Base-by-base conservation (phyloP, 2,797 vertebrate genomes). In the Karalla daura region DNA sequence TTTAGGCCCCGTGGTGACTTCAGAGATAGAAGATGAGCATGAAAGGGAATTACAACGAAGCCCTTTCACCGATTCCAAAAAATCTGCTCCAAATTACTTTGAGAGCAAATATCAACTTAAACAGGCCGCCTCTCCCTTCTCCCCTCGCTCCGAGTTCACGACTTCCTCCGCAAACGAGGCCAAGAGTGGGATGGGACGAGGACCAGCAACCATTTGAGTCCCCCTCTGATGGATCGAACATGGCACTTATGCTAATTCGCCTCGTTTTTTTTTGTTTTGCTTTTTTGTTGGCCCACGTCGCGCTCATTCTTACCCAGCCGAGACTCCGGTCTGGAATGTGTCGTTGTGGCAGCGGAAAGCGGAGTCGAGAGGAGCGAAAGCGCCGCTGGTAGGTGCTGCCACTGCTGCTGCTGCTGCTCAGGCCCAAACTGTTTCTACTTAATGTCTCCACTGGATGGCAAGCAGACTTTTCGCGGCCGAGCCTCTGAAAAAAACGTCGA, bases 31-130 rank as follows among this genome's bases (percentile, higher is more conserved):
- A 91, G 95, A 96, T 93, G 94, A 95, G 93, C 91, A 92, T 88
- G 88, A 96, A 95, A 96, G 95, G 93, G 95, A 95, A 95, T 94
- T 93, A 95, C 92, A 91, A 94, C 86, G 87, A 91, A 91, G 89
- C 91, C 93, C 93, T 90, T 93, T 91, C 91, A 86, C 91, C 91
- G 74, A 90, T 84, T 89, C 84, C 81, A 77, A 90, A 94, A 83
- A 96, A 93, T 95, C 95, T 97, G 96, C 90, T 96, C 93, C 90
- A 95, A 94, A 96, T 98, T 97, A 96, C 91, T 91, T 82, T 85
- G 71, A 95, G 94, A 95, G 94, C 90, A 94, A 90, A 92, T 93
- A 95, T 93, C 93, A 93, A 93, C 94, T 93, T 92, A 94, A 88
- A 95, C 91, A 94, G 89, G 90, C 94, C 88, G 93, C 91, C 92